Evolutionary conservation across 2,113 vertebrate genomes (phyloP).

Genomic region (Barnardius zonarius): DNA sequence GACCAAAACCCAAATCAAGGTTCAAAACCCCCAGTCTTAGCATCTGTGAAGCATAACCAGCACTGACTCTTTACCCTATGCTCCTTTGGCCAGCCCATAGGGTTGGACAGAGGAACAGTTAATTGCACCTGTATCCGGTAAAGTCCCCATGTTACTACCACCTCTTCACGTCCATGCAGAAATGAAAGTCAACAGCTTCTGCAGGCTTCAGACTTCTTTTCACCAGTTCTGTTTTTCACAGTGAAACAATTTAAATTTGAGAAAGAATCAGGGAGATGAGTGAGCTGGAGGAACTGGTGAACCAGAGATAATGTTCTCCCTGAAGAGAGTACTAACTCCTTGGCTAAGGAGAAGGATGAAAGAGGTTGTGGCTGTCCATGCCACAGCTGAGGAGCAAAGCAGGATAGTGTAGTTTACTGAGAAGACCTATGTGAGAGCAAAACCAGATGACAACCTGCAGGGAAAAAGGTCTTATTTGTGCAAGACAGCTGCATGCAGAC

Average conservation of each 20-base stretch:
- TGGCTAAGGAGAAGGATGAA: background rate
- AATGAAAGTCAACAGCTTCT: background rate
- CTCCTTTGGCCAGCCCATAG: background rate
- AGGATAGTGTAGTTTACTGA: background rate
- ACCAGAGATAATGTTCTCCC: background rate
- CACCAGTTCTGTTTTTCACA: background rate
- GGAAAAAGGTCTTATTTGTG: background rate
- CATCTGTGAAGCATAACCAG: background rate
- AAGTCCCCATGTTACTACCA: background rate
- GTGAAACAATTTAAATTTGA: background rate
- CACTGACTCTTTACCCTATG: background rate
- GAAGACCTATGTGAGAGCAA: background rate
- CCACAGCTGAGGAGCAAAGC: background rate
- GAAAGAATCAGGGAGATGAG: background rate
- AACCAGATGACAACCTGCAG: background rate
- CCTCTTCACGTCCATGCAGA: background rate
- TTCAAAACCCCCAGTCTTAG: background rate
- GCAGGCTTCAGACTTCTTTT: background rate
- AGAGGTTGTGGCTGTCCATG: fast-evolving
- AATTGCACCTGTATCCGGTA: background rate
- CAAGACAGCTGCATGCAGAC: background rate
- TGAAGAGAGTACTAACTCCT: background rate
- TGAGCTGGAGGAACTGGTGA: background rate
- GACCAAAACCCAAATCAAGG: background rate
- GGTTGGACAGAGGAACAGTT: background rate